phyloP scores from a whole-genome alignment of 2,113 vertebrate genomes.

The Uropsilus gracilis region DNA sequence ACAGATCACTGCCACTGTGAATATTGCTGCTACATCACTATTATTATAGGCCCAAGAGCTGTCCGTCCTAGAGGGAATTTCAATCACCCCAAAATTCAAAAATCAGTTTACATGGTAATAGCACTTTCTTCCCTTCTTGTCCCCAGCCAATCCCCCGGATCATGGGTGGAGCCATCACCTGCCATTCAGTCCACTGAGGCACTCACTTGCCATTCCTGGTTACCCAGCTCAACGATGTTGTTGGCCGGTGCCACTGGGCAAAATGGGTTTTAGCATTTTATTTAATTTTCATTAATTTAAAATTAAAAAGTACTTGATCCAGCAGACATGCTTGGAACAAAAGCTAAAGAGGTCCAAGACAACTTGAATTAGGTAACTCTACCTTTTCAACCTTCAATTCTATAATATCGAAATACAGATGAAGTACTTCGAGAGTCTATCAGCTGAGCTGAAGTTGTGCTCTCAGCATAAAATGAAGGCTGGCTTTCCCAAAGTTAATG shows the following conservation, averaged over 20 bases:
- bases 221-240: background rate
- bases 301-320: background rate
- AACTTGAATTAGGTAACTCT: background rate
- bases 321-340: background rate
- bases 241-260: background rate
- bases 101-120: background rate
- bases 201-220: background rate
- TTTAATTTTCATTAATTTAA: background rate
- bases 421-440: background rate
- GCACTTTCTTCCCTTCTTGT: background rate
- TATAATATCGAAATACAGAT: background rate
- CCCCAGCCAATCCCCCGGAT: background rate
- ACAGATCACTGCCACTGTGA: fast-evolving
- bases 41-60: background rate
- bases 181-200: fast-evolving
- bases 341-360: background rate
- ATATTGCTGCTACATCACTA: background rate
- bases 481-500: slow-evolving; percentile 11
- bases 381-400: background rate
- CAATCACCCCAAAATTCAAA: background rate
- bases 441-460: background rate
- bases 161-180: no score
- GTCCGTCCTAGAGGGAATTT: background rate
- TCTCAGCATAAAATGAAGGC: background rate
- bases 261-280: background rate